A percentile compares a stretch with the other conserved stretches of the same genome.
Conservation (phyloP, 2,797 vertebrate genomes). For the Stomatorhinus walkeri region DNA sequence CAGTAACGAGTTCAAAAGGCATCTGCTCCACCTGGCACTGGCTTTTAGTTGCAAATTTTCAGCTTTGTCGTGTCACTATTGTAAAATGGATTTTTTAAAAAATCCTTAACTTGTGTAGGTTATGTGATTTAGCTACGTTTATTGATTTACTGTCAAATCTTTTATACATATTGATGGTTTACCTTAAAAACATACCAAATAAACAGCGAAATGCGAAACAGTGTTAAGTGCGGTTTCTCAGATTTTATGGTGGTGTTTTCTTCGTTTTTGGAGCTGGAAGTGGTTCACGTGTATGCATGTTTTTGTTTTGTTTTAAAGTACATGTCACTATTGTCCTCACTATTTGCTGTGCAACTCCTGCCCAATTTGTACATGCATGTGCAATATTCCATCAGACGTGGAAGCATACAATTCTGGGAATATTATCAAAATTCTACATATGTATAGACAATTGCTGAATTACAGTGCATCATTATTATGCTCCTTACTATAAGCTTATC, state of each 20-base stretch:
- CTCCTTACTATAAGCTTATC: not conserved
- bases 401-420: not conserved
- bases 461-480: not conserved
- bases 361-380: not conserved
- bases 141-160: not conserved
- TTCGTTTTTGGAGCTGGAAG: not conserved
- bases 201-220: not conserved
- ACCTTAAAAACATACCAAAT: not conserved
- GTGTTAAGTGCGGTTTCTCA: not conserved
- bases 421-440: not conserved
- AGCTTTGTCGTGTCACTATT: not conserved
- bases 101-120: not conserved
- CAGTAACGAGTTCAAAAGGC: not conserved
- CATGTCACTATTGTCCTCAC: not conserved
- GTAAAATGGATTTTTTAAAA: not conserved
- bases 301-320: not conserved
- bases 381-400: not conserved
- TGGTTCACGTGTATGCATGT: not conserved
- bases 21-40: not conserved
- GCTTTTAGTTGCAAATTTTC: not conserved
- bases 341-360: not conserved
- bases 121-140: not conserved
- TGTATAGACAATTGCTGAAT: not conserved
- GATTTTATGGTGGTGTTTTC: not conserved
- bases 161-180: not conserved